Conservation (phyloP, 2,888 invertebrate species). For the Nemotelus nigrinus region DNA sequence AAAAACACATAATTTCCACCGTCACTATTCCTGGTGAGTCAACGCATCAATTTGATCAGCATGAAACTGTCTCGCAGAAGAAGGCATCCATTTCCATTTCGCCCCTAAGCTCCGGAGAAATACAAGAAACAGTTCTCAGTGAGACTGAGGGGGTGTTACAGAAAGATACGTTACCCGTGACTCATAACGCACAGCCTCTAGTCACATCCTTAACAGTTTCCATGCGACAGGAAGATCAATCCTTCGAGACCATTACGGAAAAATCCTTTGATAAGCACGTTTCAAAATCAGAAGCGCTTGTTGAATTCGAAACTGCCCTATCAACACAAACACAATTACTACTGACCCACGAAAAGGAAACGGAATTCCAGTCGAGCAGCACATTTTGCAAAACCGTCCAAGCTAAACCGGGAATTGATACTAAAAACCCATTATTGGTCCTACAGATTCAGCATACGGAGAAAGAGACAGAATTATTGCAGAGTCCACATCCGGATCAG, state of each 20-base stretch:
- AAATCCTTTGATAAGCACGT: slow-evolving; percentile 49
- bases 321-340: slow-evolving; percentile 71
- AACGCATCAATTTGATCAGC: slow-evolving; percentile 67
- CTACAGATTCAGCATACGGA: slow-evolving; percentile 73
- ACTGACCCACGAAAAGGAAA: slow-evolving; percentile 74
- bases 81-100: slow-evolving; percentile 67
- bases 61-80: slow-evolving; percentile 63
- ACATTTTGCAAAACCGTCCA: slow-evolving; percentile 22
- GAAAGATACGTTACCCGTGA: slow-evolving; percentile 66
- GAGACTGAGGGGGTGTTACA: slow-evolving; percentile 73
- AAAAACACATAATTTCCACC: slow-evolving; percentile 70
- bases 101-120: slow-evolving; percentile 70
- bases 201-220: slow-evolving; percentile 71
- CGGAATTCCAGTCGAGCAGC: slow-evolving; percentile 41
- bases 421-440: slow-evolving; percentile 72
- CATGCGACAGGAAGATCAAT: slow-evolving; percentile 69
- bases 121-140: slow-evolving; percentile 70
- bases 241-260: slow-evolving; percentile 66
- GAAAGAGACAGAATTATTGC: slow-evolving; percentile 69
- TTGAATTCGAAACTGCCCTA: slow-evolving; percentile 69
- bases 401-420: slow-evolving; percentile 54
- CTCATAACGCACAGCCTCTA: slow-evolving; percentile 69
- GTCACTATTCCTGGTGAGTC: slow-evolving; percentile 72
- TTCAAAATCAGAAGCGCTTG: slow-evolving; percentile 66
- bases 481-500: slow-evolving; percentile 58